Base-by-base conservation (phyloP, 2,113 vertebrate species). In the Elachura formosa region DNA sequence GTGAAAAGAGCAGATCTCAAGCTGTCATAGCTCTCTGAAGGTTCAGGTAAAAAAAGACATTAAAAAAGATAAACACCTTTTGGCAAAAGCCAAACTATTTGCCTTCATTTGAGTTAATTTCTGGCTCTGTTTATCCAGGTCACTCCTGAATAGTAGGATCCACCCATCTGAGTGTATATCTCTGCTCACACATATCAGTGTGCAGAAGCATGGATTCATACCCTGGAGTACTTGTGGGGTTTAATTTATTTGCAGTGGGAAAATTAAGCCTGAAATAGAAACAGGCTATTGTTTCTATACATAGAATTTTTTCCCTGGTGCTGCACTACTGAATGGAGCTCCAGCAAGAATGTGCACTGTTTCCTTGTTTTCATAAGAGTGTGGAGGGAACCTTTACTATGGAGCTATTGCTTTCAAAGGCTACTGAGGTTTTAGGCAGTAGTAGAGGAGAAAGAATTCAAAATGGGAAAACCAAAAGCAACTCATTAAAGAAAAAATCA, bases 51-150 rank as follows among this genome's bases (percentile, higher is more conserved):
- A 55, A 91, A 80, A 58, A 29, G 8, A 7, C 3, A 1, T 62
- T 84, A 9, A 59, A 74, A 73, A 84, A 75, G 43, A 48, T 64
- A 84, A 89, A 92, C 40, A 43, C 6, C 31, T 90, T 75, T 34
- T 89, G 62, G 71, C 58, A 80, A 83, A 84, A 90, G 55, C 26
- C 82, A 94, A 87, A 66, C 29, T 63, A 31, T 91, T 94, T 91
- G 62, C 49, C 34, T 92, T 80, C 72, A 67, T 83, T 84, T 89
- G 55, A 82, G 52, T 86, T 95, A 34, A 81, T 89, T 95, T 89
- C 68, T 88, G 86, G 40, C 56, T 81, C 64, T 51, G 52, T 84
- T 93, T 93, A 64, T 90, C 87, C 40, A 87, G n/a, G 25, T 87
- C 61, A 36, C 36, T 92, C 1, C 72, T 84, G 68, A 81, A 81